Evolutionary conservation across 2,888 invertebrate species (phyloP), one percentile per base, ranked within the genome.

Genomic region (Conchocele bisecta): DNA sequence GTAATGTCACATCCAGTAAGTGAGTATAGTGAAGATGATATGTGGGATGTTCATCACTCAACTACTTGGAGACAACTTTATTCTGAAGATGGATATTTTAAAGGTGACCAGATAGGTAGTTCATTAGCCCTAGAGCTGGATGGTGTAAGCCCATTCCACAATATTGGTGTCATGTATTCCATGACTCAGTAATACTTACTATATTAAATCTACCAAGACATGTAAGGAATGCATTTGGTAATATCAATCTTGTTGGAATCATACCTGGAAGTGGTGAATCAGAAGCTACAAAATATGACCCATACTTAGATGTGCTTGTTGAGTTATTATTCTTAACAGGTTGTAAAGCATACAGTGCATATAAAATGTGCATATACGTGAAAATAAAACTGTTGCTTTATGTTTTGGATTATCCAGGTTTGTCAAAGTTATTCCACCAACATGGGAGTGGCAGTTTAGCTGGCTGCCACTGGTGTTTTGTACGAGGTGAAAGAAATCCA

Each of bases 151-250:
- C 63, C 63, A 9, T 63, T 28, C 24, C 54, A 63, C 24, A 63
- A 63, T 17, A 53, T 63, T 15, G 54, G 63, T n/a, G 42, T 63
- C 5, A n/a, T 53, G 44, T 63, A 53, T 22, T 63, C 63, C 17
- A 63, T 41, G 63, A 63, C 63, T 2, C 63, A n/a, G 54, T 63
- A 9, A 63, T 63, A 54, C 13, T 63, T 9, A 53, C 63, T 20
- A n/a, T 63, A 6, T 31, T 63, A 9, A 63, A 63, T 31, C 28
- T 51, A 6, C 63, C 53, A n/a, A 53, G 63, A 31, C 37, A 63
- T 42, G 20, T 63, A 1, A 24, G 63, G 24, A 63, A 63, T 53
- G 3, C 17, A 1, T 63, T 53, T 22, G 6, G 6, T 17, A 63
- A 63, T 26, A 63, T 61, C 24, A 11, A 33, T 33, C 37, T 61